A percentile compares a stretch with the other conserved stretches of the same genome.
Evolutionary conservation across 1,140 invertebrate genomes (phyloP).

Genomic region (Calosoma granatense): DNA sequence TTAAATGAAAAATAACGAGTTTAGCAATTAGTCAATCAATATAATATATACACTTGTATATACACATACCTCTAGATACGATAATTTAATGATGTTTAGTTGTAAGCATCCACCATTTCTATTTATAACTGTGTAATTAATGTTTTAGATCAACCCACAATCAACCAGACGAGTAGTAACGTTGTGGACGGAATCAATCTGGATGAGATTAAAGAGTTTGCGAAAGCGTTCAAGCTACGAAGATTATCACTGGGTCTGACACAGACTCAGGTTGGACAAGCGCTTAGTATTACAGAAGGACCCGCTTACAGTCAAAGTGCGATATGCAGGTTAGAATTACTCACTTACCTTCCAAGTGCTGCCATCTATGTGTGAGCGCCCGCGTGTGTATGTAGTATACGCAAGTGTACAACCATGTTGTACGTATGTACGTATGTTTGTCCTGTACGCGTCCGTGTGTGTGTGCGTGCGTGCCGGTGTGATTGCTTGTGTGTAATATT

Average conservation of each 20-base stretch:
- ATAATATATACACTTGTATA: conserved; percentile 3
- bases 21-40: conserved; percentile 16
- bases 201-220: conserved; percentile 97
- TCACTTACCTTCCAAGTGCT: no score
- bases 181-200: conserved; percentile 94
- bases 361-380: no score
- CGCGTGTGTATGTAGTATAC: no score
- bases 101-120: no score
- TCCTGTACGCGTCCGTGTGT: no score
- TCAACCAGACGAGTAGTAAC: conserved; percentile 86
- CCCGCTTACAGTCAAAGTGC: conserved; percentile 97
- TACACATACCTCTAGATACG: no score
- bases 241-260: conserved; percentile 87
- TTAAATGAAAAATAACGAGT: conserved; percentile 6
- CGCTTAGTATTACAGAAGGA: conserved; percentile 89
- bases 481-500: neutral
- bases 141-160: conserved; percentile 72
- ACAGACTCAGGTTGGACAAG: conserved; percentile 92
- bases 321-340: conserved; percentile 80
- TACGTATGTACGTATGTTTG: neutral
- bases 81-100: no score
- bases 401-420: neutral
- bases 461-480: no score
- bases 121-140: conserved; percentile 25
- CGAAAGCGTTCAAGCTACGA: conserved; percentile 91